Percentiles rank a stretch among this genome's conserved stretches.
phyloP scores from a whole-genome alignment of 2,888 invertebrate genomes.

The Tromatobia lineatoria region DNA sequence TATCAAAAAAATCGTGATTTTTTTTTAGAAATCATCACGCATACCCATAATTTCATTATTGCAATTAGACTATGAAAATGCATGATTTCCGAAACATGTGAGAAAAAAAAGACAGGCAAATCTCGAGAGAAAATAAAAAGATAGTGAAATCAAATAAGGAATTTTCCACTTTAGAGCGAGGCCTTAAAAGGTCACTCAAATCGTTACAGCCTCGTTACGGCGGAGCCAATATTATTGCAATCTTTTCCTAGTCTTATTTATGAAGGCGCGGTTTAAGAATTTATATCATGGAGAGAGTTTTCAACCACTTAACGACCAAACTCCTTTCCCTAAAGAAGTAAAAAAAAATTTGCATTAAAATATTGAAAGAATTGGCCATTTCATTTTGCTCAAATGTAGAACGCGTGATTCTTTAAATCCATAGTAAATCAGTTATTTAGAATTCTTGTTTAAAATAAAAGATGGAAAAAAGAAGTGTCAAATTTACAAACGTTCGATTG shows the following conservation, averaged over 20 bases:
- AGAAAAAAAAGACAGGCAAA: not conserved
- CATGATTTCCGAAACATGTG: slow-evolving; percentile 38
- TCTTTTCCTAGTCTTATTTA: slow-evolving; percentile 6
- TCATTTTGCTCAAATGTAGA: no score
- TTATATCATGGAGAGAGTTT: no score
- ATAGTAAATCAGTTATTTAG: no score
- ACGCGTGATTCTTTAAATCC: no score
- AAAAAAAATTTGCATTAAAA: not conserved
- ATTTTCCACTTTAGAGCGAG: slow-evolving; percentile 18
- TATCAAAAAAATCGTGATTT: not conserved
- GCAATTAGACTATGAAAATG: slow-evolving; percentile 49
- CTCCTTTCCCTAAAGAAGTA: no score
- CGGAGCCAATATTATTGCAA: slow-evolving; percentile 14
- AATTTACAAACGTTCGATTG: no score
- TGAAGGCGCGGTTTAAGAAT: slow-evolving; percentile 1
- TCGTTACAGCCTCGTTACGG: slow-evolving; percentile 20
- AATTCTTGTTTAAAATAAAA: no score
- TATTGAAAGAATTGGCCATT: not conserved
- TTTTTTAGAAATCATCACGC: slow-evolving; percentile 11
- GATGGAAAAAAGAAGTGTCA: no score
- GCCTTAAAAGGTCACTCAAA: slow-evolving; percentile 18
- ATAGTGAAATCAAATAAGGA: not conserved
- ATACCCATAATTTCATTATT: slow-evolving; percentile 22
- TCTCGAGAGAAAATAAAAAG: slow-evolving; percentile 1
- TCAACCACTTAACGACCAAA: no score